Base-by-base conservation (phyloP, 1,140 invertebrate genomes). In the Calosoma granatense region DNA sequence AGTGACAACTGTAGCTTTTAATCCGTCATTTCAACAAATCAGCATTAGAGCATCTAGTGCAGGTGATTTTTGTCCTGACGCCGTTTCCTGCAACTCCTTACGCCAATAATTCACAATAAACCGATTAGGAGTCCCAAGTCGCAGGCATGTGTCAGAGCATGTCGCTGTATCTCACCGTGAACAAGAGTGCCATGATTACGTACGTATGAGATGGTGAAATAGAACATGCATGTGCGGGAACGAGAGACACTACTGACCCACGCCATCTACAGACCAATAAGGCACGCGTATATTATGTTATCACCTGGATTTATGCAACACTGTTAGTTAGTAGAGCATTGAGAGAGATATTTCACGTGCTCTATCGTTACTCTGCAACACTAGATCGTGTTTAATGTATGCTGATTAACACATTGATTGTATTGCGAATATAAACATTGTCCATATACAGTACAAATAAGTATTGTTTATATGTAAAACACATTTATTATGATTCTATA, bases 211-310 rank as follows among this genome's bases (percentile, higher is more conserved):
- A 9, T 9, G 9, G 41, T 47, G 41, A n/a, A n/a, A n/a, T n/a
- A n/a, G n/a, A n/a, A n/a, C n/a, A n/a, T 47, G 41, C 17, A 17
- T 47, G 41, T 47, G 41, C 41, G 15, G 17, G 3, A 47, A 17
- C 4, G 41, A 9, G 3, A 47, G 9, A 6, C 41, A 6, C 3
- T 17, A 3, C 41, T 47, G 17, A 47, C 41, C 6, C 17, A 47
- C 41, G 41, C 41, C 17, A 47, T 47, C 41, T 17, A 47, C 17
- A 9, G 9, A 17, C 41, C 17, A 9, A 47, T 47, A 47, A 12
- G 41, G 41, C 41, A 47, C 41, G 41, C 41, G 41, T 47, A 47
- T 47, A 47, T 47, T 47, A 47, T 47, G 41, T 47, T 47, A 47
- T 47, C 41, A 47, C 17, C 9, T 47, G 41, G 41, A 47, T 47